Evolutionary conservation across 2,797 vertebrate species (phyloP), one percentile per base, ranked within the genome.

Genomic region (Loris lydekkerianus): DNA sequence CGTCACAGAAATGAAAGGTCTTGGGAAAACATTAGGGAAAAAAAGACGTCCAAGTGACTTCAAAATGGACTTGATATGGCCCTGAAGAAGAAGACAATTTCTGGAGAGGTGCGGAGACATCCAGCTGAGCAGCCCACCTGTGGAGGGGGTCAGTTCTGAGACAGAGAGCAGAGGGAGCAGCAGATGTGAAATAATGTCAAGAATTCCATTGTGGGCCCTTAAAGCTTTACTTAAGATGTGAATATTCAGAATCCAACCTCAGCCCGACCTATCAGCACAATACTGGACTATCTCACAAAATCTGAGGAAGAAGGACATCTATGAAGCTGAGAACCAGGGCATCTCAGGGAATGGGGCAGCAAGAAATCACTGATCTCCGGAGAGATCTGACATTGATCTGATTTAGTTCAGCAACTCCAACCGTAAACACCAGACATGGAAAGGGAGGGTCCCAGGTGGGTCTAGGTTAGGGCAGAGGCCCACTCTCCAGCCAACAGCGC

Each of bases 101-200:
- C 80, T 78, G 37, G n/a, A 49, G 70, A 69, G 37, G 87, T 25
- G 21, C 14, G 17, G 25, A 18, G 43, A 61, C 31, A 43, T 34
- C 70, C 14, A 14, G 1, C 29, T 46, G 29, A 46, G 1, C 8
- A 20, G 13, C 13, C 37, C 11, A 13, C 5, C 0, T 3, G 20
- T 17, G 1, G 27, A 53, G 2, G 1, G 1, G 13, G 0, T 8
- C 7, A 3, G 5, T 67, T n/a, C 61, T 53, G 60, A 72, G 21
- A 60, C 15, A 46, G 67, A 21, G 85, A 84, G 53, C 40, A 34
- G 37, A 18, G n/a, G 34, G 67, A 69, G 37, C 18, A 49, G 3
- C 25, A 43, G 27, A 40, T 61, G 56, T 82, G 58, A 58, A 29
- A 49, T 17, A 84, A 46, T 10, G 58, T 13, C 63, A 73, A 56